A percentile compares a stretch with the other conserved stretches of the same genome.
Evolutionary conservation across 2,113 vertebrate genomes (phyloP).

Genomic region (Epinephelus fuscoguttatus): DNA sequence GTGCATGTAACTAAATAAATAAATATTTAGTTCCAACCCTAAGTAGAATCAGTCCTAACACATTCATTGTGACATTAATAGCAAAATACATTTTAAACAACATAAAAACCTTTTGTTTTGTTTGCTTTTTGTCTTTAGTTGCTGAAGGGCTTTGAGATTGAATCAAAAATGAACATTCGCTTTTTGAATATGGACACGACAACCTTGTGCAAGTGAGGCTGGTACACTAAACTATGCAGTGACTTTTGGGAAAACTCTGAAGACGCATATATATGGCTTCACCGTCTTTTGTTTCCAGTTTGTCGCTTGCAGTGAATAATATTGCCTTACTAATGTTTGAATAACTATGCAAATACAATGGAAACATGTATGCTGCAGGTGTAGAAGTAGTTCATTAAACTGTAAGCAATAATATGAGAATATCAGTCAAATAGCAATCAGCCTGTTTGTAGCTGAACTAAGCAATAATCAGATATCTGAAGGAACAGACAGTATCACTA

Average conservation of each 20-base stretch:
- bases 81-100: background rate
- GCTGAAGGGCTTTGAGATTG: conserved; percentile 93
- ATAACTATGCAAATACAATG: conserved; percentile 74
- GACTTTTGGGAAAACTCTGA: conserved; percentile 7
- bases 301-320: conserved; percentile 36
- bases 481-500: conserved; percentile 14
- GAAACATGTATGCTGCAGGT: background rate
- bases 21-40: too few relatives aligned
- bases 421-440: background rate
- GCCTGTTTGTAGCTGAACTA: conserved; percentile 6
- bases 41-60: too few relatives aligned
- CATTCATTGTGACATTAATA: too few relatives aligned
- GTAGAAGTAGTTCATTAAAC: conserved; percentile 20
- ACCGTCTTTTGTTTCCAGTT: conserved; percentile 9
- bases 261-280: conserved; percentile 19
- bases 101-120: background rate
- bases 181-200: conserved; percentile 93
- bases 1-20: background rate
- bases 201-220: conserved; percentile 89
- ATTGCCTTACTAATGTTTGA: conserved; percentile 60
- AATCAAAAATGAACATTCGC: conserved; percentile 93
- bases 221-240: background rate
- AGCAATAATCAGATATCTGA: conserved; percentile 58
- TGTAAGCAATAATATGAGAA: conserved; percentile 53
- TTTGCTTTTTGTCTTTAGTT: conserved; percentile 85